Evolutionary conservation across 2,797 vertebrate species (phyloP).

Genomic region (Gila robusta): DNA sequence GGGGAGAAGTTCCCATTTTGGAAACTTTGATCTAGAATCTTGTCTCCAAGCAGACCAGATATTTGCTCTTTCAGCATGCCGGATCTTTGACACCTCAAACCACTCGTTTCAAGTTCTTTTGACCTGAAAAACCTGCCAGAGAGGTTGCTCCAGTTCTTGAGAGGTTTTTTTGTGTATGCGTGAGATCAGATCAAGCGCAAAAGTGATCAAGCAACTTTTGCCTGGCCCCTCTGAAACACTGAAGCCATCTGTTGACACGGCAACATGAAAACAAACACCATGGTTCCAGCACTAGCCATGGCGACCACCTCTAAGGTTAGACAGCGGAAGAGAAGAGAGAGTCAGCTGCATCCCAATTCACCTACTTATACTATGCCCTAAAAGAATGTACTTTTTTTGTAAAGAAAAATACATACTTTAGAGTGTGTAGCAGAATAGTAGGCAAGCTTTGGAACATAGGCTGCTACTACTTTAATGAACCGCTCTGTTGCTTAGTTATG

Average conservation of each 20-base stretch:
- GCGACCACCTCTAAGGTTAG: conserved; percentile 49
- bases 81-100: conserved; percentile 30
- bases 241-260: conserved; percentile 65
- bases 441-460: not conserved
- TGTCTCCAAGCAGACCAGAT: conserved; percentile 30
- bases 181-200: conserved; percentile 28
- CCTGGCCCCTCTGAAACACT: conserved; percentile 57
- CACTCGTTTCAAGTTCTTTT: conserved; percentile 44
- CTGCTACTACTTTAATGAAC: not conserved
- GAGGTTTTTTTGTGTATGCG: not conserved
- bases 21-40: conserved; percentile 54
- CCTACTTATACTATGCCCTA: not conserved
- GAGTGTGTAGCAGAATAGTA: no score
- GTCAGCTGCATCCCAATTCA: not conserved
- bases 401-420: not conserved
- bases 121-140: conserved; percentile 68
- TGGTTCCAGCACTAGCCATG: conserved; percentile 31
- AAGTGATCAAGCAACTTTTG: conserved; percentile 50
- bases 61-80: not conserved
- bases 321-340: not conserved
- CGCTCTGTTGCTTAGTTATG: not conserved
- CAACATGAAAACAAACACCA: conserved; percentile 66
- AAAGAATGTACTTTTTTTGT: not conserved
- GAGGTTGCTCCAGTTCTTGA: conserved; percentile 27
- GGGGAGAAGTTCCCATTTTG: conserved; percentile 46